Evolutionary conservation across 1,140 invertebrate genomes (phyloP).

Genomic region (Camponotus vicinus): DNA sequence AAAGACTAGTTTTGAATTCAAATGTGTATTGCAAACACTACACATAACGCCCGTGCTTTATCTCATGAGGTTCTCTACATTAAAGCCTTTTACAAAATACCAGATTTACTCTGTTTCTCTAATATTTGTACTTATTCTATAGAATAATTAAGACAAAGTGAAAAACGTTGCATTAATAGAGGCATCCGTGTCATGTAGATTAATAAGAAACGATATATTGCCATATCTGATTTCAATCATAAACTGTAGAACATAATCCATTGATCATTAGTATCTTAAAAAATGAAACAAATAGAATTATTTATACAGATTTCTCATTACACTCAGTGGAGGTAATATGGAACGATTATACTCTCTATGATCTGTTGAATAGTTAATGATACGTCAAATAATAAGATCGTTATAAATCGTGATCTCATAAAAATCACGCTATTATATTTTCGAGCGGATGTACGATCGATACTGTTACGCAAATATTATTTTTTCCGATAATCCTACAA

Average conservation of each 20-base stretch:
- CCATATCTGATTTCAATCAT: slow-evolving; percentile 53
- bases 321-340: background rate
- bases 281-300: slow-evolving; percentile 16
- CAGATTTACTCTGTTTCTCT: slow-evolving; percentile 57
- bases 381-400: slow-evolving; percentile 27
- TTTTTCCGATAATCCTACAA: slow-evolving; percentile 24
- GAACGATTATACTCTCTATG: slow-evolving; percentile 50
- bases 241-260: slow-evolving; percentile 10
- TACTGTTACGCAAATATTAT: slow-evolving; percentile 21
- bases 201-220: slow-evolving; percentile 39
- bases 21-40: slow-evolving; percentile 58
- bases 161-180: slow-evolving; percentile 35
- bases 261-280: slow-evolving; percentile 14
- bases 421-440: slow-evolving; percentile 40
- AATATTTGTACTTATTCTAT: slow-evolving; percentile 64
- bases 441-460: slow-evolving; percentile 26
- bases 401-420: slow-evolving; percentile 7
- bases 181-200: slow-evolving; percentile 49
- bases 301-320: slow-evolving; percentile 36
- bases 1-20: slow-evolving; percentile 74
- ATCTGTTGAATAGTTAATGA: slow-evolving; percentile 48
- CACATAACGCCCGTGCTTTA: slow-evolving; percentile 60
- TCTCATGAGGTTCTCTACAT: slow-evolving; percentile 57
- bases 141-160: slow-evolving; percentile 58
- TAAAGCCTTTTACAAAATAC: slow-evolving; percentile 49